These are phyloP conservation scores for Hirundo rustica DNA, from an alignment of 2,797 vertebrate species.

Conservation along the genomic window DNA sequence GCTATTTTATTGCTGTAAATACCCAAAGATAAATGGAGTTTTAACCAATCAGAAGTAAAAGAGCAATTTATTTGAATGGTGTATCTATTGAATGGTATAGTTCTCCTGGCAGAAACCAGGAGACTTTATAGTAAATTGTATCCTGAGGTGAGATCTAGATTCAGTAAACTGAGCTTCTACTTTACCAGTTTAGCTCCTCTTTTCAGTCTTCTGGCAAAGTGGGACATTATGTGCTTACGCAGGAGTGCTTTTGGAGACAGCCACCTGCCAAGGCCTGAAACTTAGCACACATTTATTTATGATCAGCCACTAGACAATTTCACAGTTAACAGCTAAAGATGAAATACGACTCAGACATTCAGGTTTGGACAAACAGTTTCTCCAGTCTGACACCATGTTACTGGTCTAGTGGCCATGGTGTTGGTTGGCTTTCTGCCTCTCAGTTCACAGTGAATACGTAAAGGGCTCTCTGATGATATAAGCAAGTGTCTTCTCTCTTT, in stretches of 20 bases:
- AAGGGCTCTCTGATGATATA: not conserved
- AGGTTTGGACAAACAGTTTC: not conserved
- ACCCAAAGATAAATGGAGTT: not conserved
- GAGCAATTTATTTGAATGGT: not conserved
- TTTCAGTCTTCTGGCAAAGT: not conserved
- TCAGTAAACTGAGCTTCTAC: not conserved
- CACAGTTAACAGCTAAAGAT: not conserved
- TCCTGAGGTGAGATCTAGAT: not conserved
- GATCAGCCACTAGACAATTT: not conserved
- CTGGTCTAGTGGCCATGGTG: accelerated
- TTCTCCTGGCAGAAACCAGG: not conserved
- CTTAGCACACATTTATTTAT: not conserved
- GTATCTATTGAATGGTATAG: not conserved
- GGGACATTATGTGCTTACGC: accelerated
- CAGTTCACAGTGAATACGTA: not conserved
- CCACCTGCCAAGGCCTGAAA: not conserved
- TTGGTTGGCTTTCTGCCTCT: not conserved
- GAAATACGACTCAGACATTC: not conserved
- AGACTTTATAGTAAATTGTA: not conserved
- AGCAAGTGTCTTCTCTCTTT: not conserved
- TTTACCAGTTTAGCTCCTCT: not conserved
- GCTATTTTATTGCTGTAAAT: not conserved
- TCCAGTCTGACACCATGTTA: not conserved
- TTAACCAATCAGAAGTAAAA: not conserved
- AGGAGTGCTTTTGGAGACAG: not conserved